These are phyloP conservation scores for Steinernema hermaphroditum DNA, from an alignment of 2,888 invertebrate genomes.

Conservation along the genomic window DNA sequence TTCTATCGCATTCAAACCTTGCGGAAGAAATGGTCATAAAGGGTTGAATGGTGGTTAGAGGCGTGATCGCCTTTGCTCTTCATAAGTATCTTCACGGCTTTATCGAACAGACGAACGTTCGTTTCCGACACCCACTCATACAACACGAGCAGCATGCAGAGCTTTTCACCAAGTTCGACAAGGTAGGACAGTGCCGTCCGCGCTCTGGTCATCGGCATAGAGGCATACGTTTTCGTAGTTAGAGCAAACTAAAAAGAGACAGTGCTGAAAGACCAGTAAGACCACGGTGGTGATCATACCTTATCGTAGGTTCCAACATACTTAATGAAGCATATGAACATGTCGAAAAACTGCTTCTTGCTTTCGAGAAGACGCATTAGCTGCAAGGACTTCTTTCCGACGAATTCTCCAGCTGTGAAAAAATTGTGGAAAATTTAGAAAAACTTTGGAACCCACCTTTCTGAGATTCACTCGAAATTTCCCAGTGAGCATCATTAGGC, in stretches of 20 bases:
- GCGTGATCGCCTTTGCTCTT: not conserved
- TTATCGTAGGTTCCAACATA: not conserved
- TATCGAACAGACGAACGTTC: not conserved
- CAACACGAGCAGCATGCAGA: not conserved
- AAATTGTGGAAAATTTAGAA: not conserved
- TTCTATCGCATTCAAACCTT: not conserved
- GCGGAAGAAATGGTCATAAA: not conserved
- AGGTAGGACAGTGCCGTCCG: not conserved
- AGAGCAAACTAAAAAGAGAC: not conserved
- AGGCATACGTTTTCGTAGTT: not conserved
- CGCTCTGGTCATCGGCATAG: not conserved
- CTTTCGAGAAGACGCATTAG: not conserved
- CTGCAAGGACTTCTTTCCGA: not conserved
- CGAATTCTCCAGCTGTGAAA: not conserved
- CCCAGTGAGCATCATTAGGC: not conserved
- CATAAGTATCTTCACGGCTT: not conserved
- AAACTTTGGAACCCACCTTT: not conserved
- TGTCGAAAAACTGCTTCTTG: not conserved
- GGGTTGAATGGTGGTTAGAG: not conserved
- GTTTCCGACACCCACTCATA: conserved; percentile 6
- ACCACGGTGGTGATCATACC: not conserved
- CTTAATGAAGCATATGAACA: not conserved
- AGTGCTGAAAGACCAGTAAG: not conserved
- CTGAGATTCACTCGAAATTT: not conserved
- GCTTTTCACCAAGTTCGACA: not conserved